A percentile compares a stretch with the other conserved stretches of the same genome.
Conservation (phyloP, 2,797 vertebrate genomes). For the Malacoraja senta region DNA sequence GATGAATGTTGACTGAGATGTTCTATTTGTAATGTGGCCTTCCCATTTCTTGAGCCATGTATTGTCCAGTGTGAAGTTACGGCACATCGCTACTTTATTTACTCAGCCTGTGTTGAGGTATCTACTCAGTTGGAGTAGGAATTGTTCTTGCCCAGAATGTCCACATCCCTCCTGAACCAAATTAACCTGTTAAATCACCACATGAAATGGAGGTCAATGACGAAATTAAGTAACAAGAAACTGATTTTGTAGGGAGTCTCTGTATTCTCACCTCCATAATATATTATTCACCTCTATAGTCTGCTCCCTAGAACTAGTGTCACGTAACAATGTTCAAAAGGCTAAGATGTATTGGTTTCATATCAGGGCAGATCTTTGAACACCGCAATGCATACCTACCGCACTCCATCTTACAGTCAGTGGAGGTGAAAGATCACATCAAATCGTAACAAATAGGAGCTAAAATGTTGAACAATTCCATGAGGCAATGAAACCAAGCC, state of each 20-base stretch:
- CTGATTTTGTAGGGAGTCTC: neutral
- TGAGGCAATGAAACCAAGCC: neutral
- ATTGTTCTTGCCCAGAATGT: too few relatives aligned
- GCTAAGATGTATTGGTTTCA: neutral
- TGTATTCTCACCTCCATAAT: neutral
- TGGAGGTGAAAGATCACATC: neutral
- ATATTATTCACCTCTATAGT: neutral
- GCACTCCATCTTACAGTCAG: neutral
- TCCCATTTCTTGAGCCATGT: too few relatives aligned
- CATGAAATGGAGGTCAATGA: neutral
- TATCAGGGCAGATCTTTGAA: neutral
- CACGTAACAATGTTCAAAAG: neutral
- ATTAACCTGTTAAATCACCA: neutral
- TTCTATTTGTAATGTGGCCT: too few relatives aligned
- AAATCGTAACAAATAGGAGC: neutral
- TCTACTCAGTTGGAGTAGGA: neutral
- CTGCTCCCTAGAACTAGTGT: neutral
- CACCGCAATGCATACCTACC: neutral
- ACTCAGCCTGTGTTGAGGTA: neutral
- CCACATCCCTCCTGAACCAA: neutral
- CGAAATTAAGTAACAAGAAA: neutral
- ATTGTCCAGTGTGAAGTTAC: neutral
- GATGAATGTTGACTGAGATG: neutral
- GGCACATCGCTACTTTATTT: neutral
- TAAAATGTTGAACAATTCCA: neutral